Evolutionary conservation across 2,797 vertebrate genomes (phyloP).

Genomic region (Gymnocypris eckloni): DNA sequence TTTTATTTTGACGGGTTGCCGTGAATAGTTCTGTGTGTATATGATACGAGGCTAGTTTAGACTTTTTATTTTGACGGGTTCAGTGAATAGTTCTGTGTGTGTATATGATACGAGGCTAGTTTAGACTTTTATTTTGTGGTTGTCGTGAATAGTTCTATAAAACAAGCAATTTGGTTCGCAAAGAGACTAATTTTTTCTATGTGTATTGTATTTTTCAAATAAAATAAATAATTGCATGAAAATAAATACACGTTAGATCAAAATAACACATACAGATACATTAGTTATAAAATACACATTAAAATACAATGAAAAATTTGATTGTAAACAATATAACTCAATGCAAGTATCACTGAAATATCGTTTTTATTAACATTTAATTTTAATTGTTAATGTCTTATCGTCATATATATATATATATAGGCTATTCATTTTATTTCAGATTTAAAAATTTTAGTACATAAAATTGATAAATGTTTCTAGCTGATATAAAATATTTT

Average conservation of each 20-base stretch:
- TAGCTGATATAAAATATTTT: neutral
- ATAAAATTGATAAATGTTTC: neutral
- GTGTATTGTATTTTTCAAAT: neutral
- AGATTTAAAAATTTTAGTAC: neutral
- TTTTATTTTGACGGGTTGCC: too few species aligned
- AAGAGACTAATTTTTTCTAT: neutral
- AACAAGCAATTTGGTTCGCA: neutral
- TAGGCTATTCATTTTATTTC: neutral
- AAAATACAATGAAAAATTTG: neutral
- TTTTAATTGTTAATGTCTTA: neutral
- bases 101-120: too few species aligned
- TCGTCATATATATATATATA: neutral
- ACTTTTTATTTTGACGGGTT: too few species aligned
- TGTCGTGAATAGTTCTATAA: too few species aligned
- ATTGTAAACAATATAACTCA: too few species aligned
- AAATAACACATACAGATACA: neutral
- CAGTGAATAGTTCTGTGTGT: too few species aligned
- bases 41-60: too few species aligned
- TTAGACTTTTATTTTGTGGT: too few species aligned
- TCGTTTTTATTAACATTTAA: neutral
- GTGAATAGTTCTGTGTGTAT: too few species aligned
- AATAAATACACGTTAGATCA: too few species aligned
- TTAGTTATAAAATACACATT: too few species aligned
- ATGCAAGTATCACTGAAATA: too few species aligned
- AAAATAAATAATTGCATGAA: neutral